phyloP scores from a whole-genome alignment of 1,140 invertebrate species.

The Cydia fagiglandana region DNA sequence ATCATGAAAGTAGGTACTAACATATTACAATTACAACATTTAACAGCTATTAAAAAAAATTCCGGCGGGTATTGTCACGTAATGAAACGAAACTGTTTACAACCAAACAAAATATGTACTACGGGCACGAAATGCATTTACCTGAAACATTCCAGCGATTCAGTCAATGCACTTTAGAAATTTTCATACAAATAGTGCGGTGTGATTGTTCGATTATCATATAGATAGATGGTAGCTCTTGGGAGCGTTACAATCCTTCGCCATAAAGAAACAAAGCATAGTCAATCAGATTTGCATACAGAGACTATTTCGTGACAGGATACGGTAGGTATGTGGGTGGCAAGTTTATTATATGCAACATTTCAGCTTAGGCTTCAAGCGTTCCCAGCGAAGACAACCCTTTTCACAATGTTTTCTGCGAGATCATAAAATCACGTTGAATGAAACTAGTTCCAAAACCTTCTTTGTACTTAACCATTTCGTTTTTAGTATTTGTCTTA shows the following conservation, averaged over 20 bases:
- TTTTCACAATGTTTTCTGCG: too few relatives aligned
- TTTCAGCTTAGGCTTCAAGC: not conserved
- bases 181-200: slow-evolving; percentile 30
- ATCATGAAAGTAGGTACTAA: too few relatives aligned
- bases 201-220: slow-evolving; percentile 29
- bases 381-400: not conserved
- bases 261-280: slow-evolving; percentile 31
- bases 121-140: not conserved
- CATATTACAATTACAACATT: too few relatives aligned
- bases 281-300: slow-evolving; percentile 31
- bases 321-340: not conserved
- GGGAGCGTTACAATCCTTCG: slow-evolving; percentile 13
- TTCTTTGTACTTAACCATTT: too few relatives aligned
- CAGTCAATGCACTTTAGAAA: slow-evolving; percentile 25
- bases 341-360: not conserved
- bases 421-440: too few relatives aligned
- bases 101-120: not conserved
- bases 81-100: not conserved
- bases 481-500: too few relatives aligned
- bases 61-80: too few relatives aligned
- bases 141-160: not conserved
- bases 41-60: too few relatives aligned
- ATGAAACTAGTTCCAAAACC: too few relatives aligned
- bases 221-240: slow-evolving; percentile 28
- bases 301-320: slow-evolving; percentile 19